Percentiles rank a stretch among this genome's conserved stretches.
These are phyloP conservation scores for Drosophila lowei DNA, from an alignment of 1,140 invertebrate species.

Conservation along the genomic window DNA sequence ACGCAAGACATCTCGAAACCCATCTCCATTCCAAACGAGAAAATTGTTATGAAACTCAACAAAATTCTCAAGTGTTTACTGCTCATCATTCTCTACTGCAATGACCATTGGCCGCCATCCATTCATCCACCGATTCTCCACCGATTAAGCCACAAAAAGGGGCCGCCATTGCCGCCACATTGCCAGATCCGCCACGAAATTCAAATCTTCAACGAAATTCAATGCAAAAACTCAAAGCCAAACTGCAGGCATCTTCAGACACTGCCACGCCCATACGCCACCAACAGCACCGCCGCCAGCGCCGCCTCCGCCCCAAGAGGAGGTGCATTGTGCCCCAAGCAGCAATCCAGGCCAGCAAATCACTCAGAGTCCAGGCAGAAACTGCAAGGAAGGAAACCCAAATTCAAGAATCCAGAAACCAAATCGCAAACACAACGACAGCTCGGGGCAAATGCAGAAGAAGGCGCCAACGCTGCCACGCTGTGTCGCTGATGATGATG, in stretches of 20 bases:
- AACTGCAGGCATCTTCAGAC: slow-evolving; percentile 49
- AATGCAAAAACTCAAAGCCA: slow-evolving; percentile 8
- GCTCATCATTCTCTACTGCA: slow-evolving; percentile 71
- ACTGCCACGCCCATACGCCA: slow-evolving; percentile 25
- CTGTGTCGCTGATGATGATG: slow-evolving; percentile 60
- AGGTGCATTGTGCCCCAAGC: slow-evolving; percentile 53
- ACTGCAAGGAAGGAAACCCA: slow-evolving; percentile 78
- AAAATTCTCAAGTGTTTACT: slow-evolving; percentile 73
- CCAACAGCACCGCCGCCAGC: not conserved
- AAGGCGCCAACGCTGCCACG: slow-evolving; percentile 13
- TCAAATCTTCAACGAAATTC: slow-evolving; percentile 31
- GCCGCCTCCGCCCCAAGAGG: slow-evolving; percentile 30
- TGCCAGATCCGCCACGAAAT: slow-evolving; percentile 14
- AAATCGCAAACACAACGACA: slow-evolving; percentile 24
- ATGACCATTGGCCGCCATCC: slow-evolving; percentile 41
- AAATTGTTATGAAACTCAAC: slow-evolving; percentile 80
- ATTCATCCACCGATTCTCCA: too few species aligned
- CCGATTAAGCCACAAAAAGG: slow-evolving; percentile 21
- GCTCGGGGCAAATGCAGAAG: slow-evolving; percentile 24
- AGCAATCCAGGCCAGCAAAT: slow-evolving; percentile 61
- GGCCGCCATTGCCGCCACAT: slow-evolving; percentile 10
- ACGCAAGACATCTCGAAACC: slow-evolving; percentile 21
- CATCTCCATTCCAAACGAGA: slow-evolving; percentile 34
- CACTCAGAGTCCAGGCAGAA: slow-evolving; percentile 63
- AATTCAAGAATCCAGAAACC: slow-evolving; percentile 59